A percentile compares a stretch with the other conserved stretches of the same genome.
Conservation (phyloP, 2,797 vertebrate species). For the Neopelma chrysocephalum region DNA sequence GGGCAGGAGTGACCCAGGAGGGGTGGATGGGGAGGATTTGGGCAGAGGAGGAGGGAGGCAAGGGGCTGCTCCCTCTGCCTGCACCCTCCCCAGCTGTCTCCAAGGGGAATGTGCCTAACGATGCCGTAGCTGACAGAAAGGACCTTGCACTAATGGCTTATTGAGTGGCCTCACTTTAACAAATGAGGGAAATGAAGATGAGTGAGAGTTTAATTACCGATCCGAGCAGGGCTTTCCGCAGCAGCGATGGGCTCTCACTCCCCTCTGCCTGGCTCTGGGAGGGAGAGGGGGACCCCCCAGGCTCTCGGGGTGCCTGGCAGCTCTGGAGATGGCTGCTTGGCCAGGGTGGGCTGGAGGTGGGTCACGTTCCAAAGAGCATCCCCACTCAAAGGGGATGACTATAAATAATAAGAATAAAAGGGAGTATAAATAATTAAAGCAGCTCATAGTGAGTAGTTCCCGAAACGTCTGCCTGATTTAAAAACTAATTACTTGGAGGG, state of each 20-base stretch:
- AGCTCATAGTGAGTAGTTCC: conserved; percentile 49
- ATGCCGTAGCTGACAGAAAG: not conserved
- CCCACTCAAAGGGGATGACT: not conserved
- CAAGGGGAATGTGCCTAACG: not conserved
- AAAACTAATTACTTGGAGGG: conserved; percentile 71
- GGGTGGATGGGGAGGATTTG: not conserved
- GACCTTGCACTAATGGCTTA: conserved; percentile 16
- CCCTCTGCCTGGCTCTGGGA: not conserved
- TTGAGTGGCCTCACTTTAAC: conserved; percentile 53
- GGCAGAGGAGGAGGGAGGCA: not conserved
- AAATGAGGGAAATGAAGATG: conserved; percentile 55
- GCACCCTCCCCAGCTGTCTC: not conserved
- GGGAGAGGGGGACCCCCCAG: not conserved
- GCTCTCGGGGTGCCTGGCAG: not conserved
- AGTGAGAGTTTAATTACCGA: conserved; percentile 49
- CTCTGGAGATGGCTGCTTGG: rapidly evolving
- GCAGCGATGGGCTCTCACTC: rapidly evolving
- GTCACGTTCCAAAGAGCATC: not conserved
- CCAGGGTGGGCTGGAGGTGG: not conserved
- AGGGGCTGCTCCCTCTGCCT: not conserved
- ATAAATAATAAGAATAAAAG: conserved; percentile 59
- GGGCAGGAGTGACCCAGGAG: not conserved
- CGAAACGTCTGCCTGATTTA: conserved; percentile 68
- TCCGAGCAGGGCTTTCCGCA: not conserved
- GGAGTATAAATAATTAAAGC: conserved; percentile 68